phyloP scores from a whole-genome alignment of 2,797 vertebrate species.

The Zalophus californianus region DNA sequence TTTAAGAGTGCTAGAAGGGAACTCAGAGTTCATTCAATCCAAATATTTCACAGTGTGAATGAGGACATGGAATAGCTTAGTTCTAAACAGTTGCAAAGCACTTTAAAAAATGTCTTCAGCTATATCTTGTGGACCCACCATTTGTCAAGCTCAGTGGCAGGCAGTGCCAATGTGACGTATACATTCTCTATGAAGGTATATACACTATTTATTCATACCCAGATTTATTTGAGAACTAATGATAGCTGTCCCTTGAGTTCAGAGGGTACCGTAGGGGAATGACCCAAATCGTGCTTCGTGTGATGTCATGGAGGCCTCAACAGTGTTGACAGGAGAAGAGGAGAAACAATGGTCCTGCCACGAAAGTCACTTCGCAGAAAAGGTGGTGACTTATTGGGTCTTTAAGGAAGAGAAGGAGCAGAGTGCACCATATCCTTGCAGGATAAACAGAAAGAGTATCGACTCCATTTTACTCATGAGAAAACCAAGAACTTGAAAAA shows the following conservation, averaged over 20 bases:
- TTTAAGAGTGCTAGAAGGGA: neutral
- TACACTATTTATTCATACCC: neutral
- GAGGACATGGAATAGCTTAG: neutral
- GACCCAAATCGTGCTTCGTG: accelerated
- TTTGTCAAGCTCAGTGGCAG: neutral
- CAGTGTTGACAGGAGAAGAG: neutral
- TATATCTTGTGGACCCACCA: neutral
- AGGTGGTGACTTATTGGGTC: neutral
- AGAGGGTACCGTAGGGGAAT: neutral
- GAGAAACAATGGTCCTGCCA: neutral
- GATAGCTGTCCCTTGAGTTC: neutral
- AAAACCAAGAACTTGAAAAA: neutral
- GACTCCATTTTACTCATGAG: neutral
- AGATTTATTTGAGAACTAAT: neutral
- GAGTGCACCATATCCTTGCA: neutral
- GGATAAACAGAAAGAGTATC: neutral
- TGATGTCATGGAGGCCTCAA: neutral
- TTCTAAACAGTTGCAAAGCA: neutral
- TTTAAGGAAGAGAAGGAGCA: neutral
- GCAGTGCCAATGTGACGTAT: neutral
- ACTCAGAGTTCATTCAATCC: neutral
- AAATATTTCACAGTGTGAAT: neutral
- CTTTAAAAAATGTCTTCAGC: neutral
- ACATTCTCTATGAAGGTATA: neutral
- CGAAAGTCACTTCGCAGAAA: neutral